Percentiles rank a stretch among this genome's conserved stretches.
phyloP scores from a whole-genome alignment of 30 jellyfish, hydroid and myxozoan species.

The Clytia hemisphaerica region DNA sequence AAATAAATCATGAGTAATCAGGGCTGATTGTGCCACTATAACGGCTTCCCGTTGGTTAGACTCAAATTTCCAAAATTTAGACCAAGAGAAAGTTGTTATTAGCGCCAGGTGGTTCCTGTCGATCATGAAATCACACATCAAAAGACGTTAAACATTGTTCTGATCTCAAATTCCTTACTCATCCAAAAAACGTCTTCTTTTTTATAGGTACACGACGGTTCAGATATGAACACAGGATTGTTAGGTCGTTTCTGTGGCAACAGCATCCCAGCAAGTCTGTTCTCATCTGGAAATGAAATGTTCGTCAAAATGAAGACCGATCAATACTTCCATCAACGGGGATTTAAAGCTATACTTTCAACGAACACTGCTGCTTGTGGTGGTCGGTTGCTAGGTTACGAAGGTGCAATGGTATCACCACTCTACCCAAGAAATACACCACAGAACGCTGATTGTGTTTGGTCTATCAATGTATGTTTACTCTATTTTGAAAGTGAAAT shows the following conservation, averaged over 20 bases:
- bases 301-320: constrained; percentile 48
- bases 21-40: too few species aligned
- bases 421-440: constrained; percentile 62
- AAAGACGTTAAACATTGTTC: too few species aligned
- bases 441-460: constrained; percentile 42
- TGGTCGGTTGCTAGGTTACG: constrained; percentile 42
- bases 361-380: constrained; percentile 80
- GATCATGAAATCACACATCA: neutral
- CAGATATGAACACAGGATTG: neutral
- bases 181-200: neutral
- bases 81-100: too few species aligned
- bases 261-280: constrained; percentile 15
- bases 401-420: constrained; percentile 68
- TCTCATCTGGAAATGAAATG: constrained; percentile 26
- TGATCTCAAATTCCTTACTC: neutral
- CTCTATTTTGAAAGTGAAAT: neutral
- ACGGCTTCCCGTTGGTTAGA: neutral
- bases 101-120: too few species aligned
- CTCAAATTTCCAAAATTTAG: too few species aligned
- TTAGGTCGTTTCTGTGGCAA: constrained; percentile 29
- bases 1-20: too few species aligned
- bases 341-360: constrained; percentile 59
- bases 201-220: constrained; percentile 20
- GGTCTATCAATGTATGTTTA: constrained; percentile 58
- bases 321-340: constrained; percentile 31